Conservation (phyloP, 1,140 invertebrate species). For the Sminthurinus signatus region DNA sequence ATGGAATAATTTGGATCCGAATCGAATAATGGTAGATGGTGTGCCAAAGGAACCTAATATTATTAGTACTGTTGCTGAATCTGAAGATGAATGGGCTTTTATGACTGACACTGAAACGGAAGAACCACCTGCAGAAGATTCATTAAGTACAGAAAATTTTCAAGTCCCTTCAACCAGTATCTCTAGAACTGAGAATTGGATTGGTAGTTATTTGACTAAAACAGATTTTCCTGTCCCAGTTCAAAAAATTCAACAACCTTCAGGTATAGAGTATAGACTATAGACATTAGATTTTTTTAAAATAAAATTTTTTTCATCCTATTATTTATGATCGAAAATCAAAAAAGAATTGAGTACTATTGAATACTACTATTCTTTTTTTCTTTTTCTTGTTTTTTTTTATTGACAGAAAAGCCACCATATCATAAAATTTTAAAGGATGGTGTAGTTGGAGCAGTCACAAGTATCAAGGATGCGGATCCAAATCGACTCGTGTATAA, state of each 20-base stretch:
- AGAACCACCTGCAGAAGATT: background rate
- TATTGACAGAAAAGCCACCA: background rate
- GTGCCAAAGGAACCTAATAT: background rate
- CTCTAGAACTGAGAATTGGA: slow-evolving; percentile 19
- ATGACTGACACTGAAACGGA: background rate
- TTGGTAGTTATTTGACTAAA: background rate
- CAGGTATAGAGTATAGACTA: background rate
- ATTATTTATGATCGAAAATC: background rate
- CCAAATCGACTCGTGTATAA: slow-evolving; percentile 9
- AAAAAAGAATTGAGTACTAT: too few relatives aligned
- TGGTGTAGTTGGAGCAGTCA: slow-evolving; percentile 14
- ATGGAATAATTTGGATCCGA: slow-evolving; percentile 13
- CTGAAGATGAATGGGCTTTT: background rate
- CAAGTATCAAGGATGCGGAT: slow-evolving; percentile 5
- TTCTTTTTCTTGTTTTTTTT: too few relatives aligned
- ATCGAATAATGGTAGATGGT: slow-evolving; percentile 10
- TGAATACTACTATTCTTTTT: too few relatives aligned
- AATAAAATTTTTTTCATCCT: too few relatives aligned
- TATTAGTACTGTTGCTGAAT: too few relatives aligned
- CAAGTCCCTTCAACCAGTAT: slow-evolving; percentile 23
- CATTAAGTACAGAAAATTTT: background rate
- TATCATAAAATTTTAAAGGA: slow-evolving; percentile 1
- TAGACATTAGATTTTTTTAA: background rate
- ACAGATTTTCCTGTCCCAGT: background rate
- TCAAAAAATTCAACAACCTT: background rate